A percentile compares a stretch with the other conserved stretches of the same genome.
Conservation (phyloP, 2,888 invertebrate genomes). For the Uropetala carovei region DNA sequence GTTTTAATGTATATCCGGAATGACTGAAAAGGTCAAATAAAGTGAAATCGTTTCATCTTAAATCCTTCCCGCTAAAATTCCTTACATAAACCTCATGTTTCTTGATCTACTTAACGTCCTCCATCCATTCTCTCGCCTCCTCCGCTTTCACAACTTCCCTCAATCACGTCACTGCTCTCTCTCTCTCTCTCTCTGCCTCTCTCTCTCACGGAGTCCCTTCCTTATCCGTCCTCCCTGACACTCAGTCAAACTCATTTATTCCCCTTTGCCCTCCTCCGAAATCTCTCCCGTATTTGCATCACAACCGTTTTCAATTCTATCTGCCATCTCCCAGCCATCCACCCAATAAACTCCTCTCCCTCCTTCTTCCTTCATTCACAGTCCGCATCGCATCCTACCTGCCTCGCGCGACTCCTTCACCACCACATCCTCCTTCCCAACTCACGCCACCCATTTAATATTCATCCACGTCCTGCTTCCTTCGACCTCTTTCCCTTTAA, state of each 20-base stretch:
- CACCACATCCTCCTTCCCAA: no score
- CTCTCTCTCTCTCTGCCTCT: not conserved
- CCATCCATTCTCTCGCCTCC: no score
- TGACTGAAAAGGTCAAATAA: no score
- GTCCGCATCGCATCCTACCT: no score
- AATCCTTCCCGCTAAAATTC: no score
- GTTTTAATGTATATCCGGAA: no score
- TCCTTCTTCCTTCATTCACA: not conserved
- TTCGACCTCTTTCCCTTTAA: not conserved
- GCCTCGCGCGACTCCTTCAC: no score
- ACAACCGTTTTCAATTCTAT: not conserved
- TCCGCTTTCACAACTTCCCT: no score
- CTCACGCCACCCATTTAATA: not conserved
- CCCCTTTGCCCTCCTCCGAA: not conserved
- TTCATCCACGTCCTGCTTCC: not conserved
- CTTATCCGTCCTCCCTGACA: not conserved
- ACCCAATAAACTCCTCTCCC: not conserved
- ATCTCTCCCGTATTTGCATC: constrained; percentile 2
- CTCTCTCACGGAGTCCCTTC: not conserved
- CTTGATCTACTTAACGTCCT: no score
- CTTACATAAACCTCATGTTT: no score
- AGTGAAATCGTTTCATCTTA: no score
- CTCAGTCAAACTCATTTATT: not conserved
- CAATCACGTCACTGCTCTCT: no score
- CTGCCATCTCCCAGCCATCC: not conserved